Percentiles rank a stretch among this genome's conserved stretches.
Conservation (phyloP, 2,888 invertebrate species). For the Drosophila prostipennis region DNA sequence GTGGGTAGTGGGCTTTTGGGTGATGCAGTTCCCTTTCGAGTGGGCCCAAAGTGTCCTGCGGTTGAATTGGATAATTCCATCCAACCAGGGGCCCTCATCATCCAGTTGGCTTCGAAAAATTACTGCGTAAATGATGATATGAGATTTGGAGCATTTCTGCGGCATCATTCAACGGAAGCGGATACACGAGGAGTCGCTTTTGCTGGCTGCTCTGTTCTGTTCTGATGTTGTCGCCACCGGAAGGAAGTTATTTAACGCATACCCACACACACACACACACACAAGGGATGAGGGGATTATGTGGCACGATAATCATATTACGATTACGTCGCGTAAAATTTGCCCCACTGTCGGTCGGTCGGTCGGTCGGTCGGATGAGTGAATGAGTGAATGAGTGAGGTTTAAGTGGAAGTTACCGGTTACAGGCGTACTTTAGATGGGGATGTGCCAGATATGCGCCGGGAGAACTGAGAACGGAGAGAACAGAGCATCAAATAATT, state of each 20-base stretch:
- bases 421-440: neutral
- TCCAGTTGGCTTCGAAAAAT: conserved; percentile 56
- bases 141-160: conserved; percentile 76
- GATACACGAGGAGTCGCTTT: conserved; percentile 24
- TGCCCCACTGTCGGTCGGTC: conserved; percentile 39
- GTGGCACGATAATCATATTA: conserved; percentile 76
- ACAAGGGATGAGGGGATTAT: conserved; percentile 45
- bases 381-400: conserved; percentile 36
- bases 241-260: conserved; percentile 74
- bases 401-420: conserved; percentile 40
- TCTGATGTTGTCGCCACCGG: conserved; percentile 59
- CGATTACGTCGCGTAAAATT: conserved; percentile 78
- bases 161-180: conserved; percentile 74
- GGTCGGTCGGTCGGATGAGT: too few species aligned
- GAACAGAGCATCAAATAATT: conserved; percentile 39
- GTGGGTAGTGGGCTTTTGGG: conserved; percentile 1
- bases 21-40: conserved; percentile 29
- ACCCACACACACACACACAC: conserved; percentile 12
- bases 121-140: conserved; percentile 77
- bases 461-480: neutral
- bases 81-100: conserved; percentile 13
- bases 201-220: neutral
- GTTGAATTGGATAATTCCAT: conserved; percentile 6
- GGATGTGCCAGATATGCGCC: neutral
- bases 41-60: conserved; percentile 24